These are phyloP conservation scores for Hyles vespertilio DNA, from an alignment of 1,140 invertebrate genomes.

Conservation along the genomic window DNA sequence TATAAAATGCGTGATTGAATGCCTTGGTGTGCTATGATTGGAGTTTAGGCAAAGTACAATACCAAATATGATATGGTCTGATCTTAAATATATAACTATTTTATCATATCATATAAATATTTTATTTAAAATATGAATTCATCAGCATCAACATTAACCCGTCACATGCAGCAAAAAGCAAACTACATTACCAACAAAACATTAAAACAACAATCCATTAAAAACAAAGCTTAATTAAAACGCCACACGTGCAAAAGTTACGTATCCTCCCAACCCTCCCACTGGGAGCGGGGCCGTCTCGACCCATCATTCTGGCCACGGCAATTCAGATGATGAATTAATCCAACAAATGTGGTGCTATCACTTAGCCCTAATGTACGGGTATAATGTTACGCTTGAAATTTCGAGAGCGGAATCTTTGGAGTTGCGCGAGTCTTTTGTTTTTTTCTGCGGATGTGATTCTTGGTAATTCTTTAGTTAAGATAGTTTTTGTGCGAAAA, in stretches of 20 bases:
- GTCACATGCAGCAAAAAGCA: not conserved
- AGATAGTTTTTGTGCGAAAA: too few relatives aligned
- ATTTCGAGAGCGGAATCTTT: constrained; percentile 41
- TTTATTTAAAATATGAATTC: too few relatives aligned
- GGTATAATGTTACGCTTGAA: constrained; percentile 72
- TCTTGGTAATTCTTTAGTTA: constrained; percentile 2
- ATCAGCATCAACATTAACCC: too few relatives aligned
- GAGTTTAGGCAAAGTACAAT: too few relatives aligned
- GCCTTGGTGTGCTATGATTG: too few relatives aligned
- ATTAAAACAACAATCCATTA: constrained; percentile 6
- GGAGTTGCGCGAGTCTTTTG: constrained; percentile 35
- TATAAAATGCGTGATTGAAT: too few relatives aligned
- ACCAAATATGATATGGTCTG: too few relatives aligned
- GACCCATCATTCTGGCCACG: constrained; percentile 73
- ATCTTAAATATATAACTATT: too few relatives aligned
- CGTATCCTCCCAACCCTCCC: constrained; percentile 15
- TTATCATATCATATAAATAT: too few relatives aligned
- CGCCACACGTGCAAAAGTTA: constrained; percentile 40
- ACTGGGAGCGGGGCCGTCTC: constrained; percentile 22
- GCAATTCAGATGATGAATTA: constrained; percentile 75
- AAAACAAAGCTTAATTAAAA: constrained; percentile 38
- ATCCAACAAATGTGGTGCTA: constrained; percentile 74
- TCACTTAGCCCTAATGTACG: constrained; percentile 74
- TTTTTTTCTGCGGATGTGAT: constrained; percentile 21
- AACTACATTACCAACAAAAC: not conserved